Evolutionary conservation across 2,113 vertebrate genomes (phyloP).

Genomic region (Todiramphus chloris): DNA sequence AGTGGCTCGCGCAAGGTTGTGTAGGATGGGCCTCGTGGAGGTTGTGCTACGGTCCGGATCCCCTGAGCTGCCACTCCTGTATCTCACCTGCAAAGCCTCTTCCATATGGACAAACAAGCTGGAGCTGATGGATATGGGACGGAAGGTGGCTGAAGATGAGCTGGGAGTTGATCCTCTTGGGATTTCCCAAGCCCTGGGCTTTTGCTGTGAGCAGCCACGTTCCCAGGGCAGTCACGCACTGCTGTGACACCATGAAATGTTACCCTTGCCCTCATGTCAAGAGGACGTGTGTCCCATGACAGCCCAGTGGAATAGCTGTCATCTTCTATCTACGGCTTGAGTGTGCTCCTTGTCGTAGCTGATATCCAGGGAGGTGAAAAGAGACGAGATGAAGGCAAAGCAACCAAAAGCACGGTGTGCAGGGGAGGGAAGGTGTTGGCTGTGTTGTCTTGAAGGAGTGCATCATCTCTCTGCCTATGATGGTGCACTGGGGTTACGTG

Average conservation of each 20-base stretch:
- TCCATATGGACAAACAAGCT: accelerated
- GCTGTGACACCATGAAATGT: not conserved
- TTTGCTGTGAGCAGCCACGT: accelerated
- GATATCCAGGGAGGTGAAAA: not conserved
- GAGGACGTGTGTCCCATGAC: not conserved
- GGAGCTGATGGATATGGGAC: accelerated
- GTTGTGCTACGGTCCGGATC: accelerated
- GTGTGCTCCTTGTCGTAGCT: not conserved
- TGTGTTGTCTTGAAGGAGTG: not conserved
- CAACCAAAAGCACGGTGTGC: accelerated
- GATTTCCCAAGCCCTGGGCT: not conserved
- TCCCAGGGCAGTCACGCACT: not conserved
- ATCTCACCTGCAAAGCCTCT: not conserved
- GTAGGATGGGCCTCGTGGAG: accelerated
- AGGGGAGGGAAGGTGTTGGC: not conserved
- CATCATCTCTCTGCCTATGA: not conserved
- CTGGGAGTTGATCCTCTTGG: accelerated
- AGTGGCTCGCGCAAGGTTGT: accelerated
- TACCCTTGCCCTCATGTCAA: not conserved
- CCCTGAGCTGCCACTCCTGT: not conserved
- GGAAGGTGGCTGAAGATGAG: not conserved
- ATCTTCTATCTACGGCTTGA: not conserved
- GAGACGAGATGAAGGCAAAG: not conserved
- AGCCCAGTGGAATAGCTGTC: not conserved
- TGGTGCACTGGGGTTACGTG: not conserved